Percentiles rank a stretch among this genome's conserved stretches.
Conservation (phyloP, 2,888 invertebrate species). For the Heteromurus nitidus region DNA sequence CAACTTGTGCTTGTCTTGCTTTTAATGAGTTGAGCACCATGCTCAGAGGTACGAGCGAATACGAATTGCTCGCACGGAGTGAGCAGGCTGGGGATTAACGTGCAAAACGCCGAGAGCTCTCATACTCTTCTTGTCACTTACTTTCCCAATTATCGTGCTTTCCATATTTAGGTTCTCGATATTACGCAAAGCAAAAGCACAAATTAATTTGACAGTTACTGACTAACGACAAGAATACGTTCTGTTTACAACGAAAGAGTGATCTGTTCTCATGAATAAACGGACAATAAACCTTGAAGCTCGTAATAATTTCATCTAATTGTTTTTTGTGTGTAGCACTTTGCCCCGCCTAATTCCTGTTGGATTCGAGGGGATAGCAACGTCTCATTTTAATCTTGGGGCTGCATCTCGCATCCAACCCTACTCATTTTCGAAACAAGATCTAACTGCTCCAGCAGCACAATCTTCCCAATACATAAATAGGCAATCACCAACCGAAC, state of each 20-base stretch:
- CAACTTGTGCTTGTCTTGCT: conserved; percentile 3
- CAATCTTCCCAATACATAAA: conserved; percentile 2
- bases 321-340: too few relatives aligned
- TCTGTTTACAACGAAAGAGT: too few relatives aligned
- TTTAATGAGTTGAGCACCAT: conserved; percentile 16
- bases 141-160: conserved; percentile 30
- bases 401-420: conserved; percentile 48
- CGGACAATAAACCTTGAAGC: too few relatives aligned
- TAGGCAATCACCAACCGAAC: too few relatives aligned
- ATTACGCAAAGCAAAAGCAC: conserved; percentile 19
- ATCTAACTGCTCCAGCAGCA: conserved; percentile 11
- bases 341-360: conserved; percentile 72
- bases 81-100: neutral
- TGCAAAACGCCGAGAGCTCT: neutral
- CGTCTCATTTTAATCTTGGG: conserved; percentile 64
- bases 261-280: too few relatives aligned
- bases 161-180: conserved; percentile 32
- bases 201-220: conserved; percentile 17
- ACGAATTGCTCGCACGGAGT: neutral
- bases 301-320: too few relatives aligned
- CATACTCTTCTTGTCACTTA: neutral
- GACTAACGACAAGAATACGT: too few relatives aligned
- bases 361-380: conserved; percentile 70
- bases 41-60: neutral
- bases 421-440: conserved; percentile 5